A percentile compares a stretch with the other conserved stretches of the same genome.
These are phyloP conservation scores for Odontocolon sp. DNA, from an alignment of 2,888 invertebrate species.

Conservation along the genomic window DNA sequence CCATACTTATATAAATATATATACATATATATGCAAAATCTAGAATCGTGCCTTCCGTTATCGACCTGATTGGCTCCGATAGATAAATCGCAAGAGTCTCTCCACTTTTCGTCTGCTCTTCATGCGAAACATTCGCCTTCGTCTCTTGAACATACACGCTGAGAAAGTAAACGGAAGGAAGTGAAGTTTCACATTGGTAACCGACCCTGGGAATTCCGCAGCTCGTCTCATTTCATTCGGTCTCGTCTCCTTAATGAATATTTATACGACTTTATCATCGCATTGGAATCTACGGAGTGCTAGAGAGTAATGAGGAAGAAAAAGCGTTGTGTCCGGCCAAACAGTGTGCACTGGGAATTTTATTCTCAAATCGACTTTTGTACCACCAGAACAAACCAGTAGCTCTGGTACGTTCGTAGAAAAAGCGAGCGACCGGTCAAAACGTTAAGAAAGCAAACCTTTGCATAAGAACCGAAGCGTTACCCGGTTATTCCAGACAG, in stretches of 20 bases:
- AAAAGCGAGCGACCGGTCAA: background rate
- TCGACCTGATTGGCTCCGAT: constrained; percentile 12
- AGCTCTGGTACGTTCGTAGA: background rate
- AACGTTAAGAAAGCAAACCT: constrained; percentile 26
- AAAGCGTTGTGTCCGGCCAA: constrained; percentile 1
- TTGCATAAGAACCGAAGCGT: constrained; percentile 47
- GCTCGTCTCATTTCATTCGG: background rate
- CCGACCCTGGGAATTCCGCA: background rate
- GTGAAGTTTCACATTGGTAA: constrained; percentile 7
- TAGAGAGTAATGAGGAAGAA: constrained; percentile 45
- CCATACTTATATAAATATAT: background rate
- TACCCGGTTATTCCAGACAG: background rate
- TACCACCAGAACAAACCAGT: background rate
- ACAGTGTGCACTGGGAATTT: background rate
- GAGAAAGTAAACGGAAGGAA: constrained; percentile 22
- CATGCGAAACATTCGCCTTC: background rate
- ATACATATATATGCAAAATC: background rate
- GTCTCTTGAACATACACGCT: background rate
- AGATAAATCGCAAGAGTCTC: constrained; percentile 22
- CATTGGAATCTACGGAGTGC: constrained; percentile 33
- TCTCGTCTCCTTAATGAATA: constrained; percentile 67
- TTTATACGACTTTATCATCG: constrained; percentile 66
- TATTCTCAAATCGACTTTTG: constrained; percentile 17
- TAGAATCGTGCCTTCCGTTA: background rate
- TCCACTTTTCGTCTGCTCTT: background rate